Conservation (phyloP, 2,888 invertebrate species). For the Caenorhabditis afra region DNA sequence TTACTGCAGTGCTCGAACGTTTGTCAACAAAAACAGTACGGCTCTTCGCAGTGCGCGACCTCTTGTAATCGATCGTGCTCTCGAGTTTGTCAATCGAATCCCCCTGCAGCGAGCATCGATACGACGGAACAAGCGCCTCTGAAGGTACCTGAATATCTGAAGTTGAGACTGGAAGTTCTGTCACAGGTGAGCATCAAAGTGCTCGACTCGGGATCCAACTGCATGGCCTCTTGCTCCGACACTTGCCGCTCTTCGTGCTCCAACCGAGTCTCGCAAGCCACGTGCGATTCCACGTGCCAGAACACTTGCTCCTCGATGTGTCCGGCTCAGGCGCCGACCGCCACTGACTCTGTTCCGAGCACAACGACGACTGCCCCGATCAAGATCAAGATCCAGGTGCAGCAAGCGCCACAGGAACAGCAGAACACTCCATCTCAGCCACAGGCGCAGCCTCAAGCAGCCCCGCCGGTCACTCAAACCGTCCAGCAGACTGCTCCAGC, state of each 20-base stretch:
- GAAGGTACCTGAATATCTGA: conserved; percentile 16
- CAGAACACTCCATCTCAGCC: conserved; percentile 19
- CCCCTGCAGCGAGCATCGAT: conserved; percentile 2
- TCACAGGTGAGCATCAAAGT: conserved; percentile 53
- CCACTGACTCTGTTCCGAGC: background rate
- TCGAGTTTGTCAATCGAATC: conserved; percentile 57
- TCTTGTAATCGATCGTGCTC: conserved; percentile 61
- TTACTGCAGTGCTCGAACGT: conserved; percentile 54
- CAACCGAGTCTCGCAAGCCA: conserved; percentile 26
- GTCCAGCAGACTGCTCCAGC: conserved; percentile 17
- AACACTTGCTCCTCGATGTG: conserved; percentile 54
- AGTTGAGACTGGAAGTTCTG: background rate
- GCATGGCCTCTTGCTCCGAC: conserved; percentile 48
- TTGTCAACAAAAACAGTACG: conserved; percentile 59
- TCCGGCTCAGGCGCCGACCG: conserved; percentile 10
- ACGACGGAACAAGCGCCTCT: conserved; percentile 41
- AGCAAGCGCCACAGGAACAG: conserved; percentile 40
- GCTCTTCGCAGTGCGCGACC: conserved; percentile 50
- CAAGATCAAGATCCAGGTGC: conserved; percentile 52
- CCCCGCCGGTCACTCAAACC: conserved; percentile 10
- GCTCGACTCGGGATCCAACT: conserved; percentile 36
- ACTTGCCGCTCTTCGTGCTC: conserved; percentile 47
- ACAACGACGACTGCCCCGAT: conserved; percentile 40
- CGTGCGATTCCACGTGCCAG: conserved; percentile 52
- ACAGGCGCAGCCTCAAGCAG: conserved; percentile 46